These are phyloP conservation scores for Netelia melanura DNA, from an alignment of 2,888 invertebrate genomes.

Conservation along the genomic window DNA sequence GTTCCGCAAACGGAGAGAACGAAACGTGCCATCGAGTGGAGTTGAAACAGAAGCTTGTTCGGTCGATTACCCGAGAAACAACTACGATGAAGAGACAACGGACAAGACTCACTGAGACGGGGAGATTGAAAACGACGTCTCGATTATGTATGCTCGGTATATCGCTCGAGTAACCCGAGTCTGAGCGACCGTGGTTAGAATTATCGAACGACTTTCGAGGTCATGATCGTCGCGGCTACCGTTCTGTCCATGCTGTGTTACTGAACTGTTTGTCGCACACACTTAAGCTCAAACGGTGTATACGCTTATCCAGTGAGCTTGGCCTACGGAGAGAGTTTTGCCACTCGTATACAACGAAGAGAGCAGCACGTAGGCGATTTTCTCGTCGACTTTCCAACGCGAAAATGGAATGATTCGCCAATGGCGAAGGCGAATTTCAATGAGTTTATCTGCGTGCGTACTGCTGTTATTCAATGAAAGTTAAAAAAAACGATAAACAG, in stretches of 20 bases:
- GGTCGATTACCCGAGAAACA: background rate
- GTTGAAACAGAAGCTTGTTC: background rate
- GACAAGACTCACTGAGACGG: background rate
- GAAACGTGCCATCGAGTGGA: background rate
- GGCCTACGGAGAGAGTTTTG: slow-evolving; percentile 75
- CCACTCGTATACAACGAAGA: slow-evolving; percentile 59
- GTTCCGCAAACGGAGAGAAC: background rate
- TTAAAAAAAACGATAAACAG: background rate
- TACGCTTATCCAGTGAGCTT: slow-evolving; percentile 22
- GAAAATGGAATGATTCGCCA: slow-evolving; percentile 53
- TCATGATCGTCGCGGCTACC: slow-evolving; percentile 76
- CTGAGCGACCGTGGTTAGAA: slow-evolving; percentile 76
- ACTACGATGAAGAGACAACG: background rate
- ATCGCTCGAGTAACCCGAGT: slow-evolving; percentile 74
- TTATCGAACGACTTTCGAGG: slow-evolving; percentile 81
- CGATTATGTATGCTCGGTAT: slow-evolving; percentile 77
- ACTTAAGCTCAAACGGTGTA: slow-evolving; percentile 1
- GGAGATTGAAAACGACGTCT: slow-evolving; percentile 12
- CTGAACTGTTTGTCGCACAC: slow-evolving; percentile 64
- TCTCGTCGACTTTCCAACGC: slow-evolving; percentile 76
- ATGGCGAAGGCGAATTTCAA: slow-evolving; percentile 34
- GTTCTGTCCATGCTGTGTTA: slow-evolving; percentile 67
- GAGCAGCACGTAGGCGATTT: slow-evolving; percentile 77
- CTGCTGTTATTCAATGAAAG: background rate
- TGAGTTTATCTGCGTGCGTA: background rate